These are phyloP conservation scores for Acropternis orthonyx DNA, from an alignment of 2,797 vertebrate genomes.

Conservation along the genomic window DNA sequence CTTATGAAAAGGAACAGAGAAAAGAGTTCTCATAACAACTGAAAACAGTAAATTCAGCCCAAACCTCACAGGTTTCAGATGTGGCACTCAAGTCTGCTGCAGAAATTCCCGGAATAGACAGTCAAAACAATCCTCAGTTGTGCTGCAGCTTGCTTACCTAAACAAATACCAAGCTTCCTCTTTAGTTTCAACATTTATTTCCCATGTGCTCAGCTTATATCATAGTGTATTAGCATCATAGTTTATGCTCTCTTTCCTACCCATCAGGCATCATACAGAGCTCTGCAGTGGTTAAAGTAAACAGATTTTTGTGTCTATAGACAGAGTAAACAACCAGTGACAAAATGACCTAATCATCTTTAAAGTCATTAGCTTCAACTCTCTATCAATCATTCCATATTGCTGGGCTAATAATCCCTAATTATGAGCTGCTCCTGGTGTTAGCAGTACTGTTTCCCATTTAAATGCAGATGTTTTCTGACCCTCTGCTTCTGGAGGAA, in stretches of 20 bases:
- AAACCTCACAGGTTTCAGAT: neutral
- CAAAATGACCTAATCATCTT: constrained; percentile 5
- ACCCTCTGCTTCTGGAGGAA: neutral
- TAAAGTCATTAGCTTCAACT: constrained; percentile 22
- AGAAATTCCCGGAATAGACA: neutral
- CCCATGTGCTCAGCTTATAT: neutral
- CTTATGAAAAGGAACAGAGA: neutral
- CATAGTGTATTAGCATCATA: neutral
- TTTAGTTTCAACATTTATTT: neutral
- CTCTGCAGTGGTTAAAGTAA: neutral
- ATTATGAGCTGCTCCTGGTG: constrained; percentile 15
- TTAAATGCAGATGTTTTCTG: constrained; percentile 24
- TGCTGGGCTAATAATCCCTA: constrained; percentile 30
- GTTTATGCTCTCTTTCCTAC: neutral
- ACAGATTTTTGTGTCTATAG: neutral
- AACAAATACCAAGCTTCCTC: neutral
- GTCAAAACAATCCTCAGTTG: neutral
- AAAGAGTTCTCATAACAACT: neutral
- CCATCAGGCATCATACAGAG: neutral
- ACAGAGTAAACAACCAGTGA: neutral
- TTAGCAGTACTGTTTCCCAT: neutral
- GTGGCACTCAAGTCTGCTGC: neutral
- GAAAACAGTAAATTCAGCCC: neutral
- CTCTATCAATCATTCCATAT: constrained; percentile 25
- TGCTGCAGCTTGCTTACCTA: neutral